These are phyloP conservation scores for Apodemia arnacis DNA, from an alignment of 2,888 invertebrate species.

Conservation along the genomic window DNA sequence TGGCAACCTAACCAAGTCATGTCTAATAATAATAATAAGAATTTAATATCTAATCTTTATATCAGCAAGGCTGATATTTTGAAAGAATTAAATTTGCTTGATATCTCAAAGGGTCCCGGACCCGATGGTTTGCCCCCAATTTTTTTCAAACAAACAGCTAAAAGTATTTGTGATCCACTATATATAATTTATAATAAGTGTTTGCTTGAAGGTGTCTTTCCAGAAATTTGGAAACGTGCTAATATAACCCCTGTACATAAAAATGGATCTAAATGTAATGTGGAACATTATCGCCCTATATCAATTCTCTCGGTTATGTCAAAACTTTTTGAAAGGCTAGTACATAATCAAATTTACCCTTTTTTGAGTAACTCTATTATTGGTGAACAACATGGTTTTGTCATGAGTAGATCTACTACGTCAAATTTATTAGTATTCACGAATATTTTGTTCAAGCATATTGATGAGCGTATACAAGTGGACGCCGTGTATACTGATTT, in stretches of 20 bases:
- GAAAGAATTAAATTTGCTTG: not conserved
- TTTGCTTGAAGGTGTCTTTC: not conserved
- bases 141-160: not conserved
- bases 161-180: not conserved
- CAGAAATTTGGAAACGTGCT: slow-evolving; percentile 12
- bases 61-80: not conserved
- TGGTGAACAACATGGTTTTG: slow-evolving; percentile 27
- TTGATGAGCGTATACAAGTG: not conserved
- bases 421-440: not conserved
- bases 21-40: not conserved
- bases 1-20: not conserved
- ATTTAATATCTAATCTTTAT: not conserved
- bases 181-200: slow-evolving; percentile 17
- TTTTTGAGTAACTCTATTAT: not conserved
- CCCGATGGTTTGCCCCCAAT: slow-evolving; percentile 13
- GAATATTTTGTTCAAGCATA: not conserved
- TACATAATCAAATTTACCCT: slow-evolving; percentile 12
- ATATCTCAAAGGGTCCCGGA: slow-evolving; percentile 11
- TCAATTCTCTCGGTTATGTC: not conserved
- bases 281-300: slow-evolving; percentile 14
- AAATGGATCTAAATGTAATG: not conserved
- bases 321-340: slow-evolving; percentile 25
- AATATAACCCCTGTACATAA: slow-evolving; percentile 2
- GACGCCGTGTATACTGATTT: not conserved
- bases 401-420: not conserved